Evolutionary conservation across 2,888 invertebrate species (phyloP), one percentile per base, ranked within the genome.

Genomic region (Alentia gelatinosa): DNA sequence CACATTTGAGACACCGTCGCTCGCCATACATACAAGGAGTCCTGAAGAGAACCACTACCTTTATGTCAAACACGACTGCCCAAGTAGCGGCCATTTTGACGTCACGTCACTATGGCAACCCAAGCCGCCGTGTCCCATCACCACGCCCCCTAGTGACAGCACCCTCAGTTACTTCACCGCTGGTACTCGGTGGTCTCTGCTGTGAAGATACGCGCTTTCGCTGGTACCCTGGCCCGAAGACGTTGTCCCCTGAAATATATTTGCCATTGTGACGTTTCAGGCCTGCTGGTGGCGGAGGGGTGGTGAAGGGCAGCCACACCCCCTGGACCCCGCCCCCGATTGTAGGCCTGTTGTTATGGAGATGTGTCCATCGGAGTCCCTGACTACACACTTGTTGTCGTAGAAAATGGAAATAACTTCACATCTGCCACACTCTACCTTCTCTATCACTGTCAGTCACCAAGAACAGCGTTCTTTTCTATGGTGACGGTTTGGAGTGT

Each of bases 381-480:
- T 39, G 37, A n/a, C 15, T 79, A 79, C 79, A 4, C 23, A 39
- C 79, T 79, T 35, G 79, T 79, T 35, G 35, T 3, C 1, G 39
- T 15, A 79, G 79, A 79, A 79, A 37, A 79, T 79, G 79, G 79
- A 39, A 79, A 79, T 79, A 79, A 39, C 79, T 35, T 35, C 79
- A 79, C 79, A 79, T 79, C 79, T 79, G 79, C 23, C 79, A 39
- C 37, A 35, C 12, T 79, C 30, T 12, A n/a, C 12, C 5, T 12
- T 56, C n/a, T 56, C 56, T 56, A 19, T 56, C 56, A n/a, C 9
- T 56, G 56, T 56, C 56, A 56, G 56, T 56, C 1, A n/a, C 23
- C 3, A n/a, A 56, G n/a, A 5, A n/a, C 23, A 1, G 9, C n/a
- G 56, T 56, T 1, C 56, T 56, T 56, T n/a, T 56, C 7, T 42